Evolutionary conservation across 2,113 vertebrate genomes (phyloP), one percentile per base, ranked within the genome.

Genomic region (Oncorhynchus tshawytscha): DNA sequence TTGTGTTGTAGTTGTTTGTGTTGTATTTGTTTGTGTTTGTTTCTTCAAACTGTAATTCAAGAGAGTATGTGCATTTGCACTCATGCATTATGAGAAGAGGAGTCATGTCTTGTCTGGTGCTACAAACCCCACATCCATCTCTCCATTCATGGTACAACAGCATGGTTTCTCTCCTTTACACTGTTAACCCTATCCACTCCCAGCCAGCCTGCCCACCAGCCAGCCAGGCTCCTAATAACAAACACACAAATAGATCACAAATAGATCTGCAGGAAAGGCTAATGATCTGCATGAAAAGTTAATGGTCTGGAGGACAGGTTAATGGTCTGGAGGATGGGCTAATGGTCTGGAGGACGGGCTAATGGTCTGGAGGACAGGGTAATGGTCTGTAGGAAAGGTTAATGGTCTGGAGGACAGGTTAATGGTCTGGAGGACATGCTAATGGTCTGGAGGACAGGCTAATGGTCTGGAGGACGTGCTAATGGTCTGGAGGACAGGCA

Each of bases 31-130:
- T 34, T 7, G 6, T 92, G 84, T 88, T 86, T 57, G 78, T 83
- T 87, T 85, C 85, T 86, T 85, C 85, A 72, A 91, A 89, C 86
- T 90, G 90, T 92, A 92, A 89, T 91, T 92, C 89, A 89, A 81
- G 76, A 72, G 74, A 84, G 77, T 81, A 84, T 60, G 85, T 90
- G 81, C 85, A 86, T 87, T 86, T 87, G 87, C 84, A 86, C 86
- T 91, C 70, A 89, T 92, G 85, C 86, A 93, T 88, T 86, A 91
- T 91, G 89, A 86, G 68, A 13, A 29, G 83, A 74, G 82, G 87
- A 80, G 81, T 75, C 75, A 27, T 84, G 84, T 81, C 84, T 88
- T 71, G 67, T 64, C 72, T 77, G 78, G 75, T 72, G 77, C 72
- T 66, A 49, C 69, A 60, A 12, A 67, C 59, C 59, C 45, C 70